Evolutionary conservation across 1,140 invertebrate genomes (phyloP), one percentile per base, ranked within the genome.

Genomic region (Pantala flavescens): DNA sequence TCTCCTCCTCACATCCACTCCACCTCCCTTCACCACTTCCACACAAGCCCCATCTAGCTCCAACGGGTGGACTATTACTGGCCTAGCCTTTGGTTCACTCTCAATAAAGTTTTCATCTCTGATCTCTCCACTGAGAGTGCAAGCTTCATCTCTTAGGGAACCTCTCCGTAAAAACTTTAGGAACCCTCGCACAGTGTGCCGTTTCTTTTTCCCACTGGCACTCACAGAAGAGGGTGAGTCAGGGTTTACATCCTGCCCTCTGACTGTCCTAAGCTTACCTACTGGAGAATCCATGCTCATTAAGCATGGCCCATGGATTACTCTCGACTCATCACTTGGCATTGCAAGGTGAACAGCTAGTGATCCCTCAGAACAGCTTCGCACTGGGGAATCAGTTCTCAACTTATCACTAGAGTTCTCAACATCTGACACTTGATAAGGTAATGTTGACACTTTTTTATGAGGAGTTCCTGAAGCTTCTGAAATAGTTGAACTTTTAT

Each of bases 31-130:
- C 55, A 93, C 85, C 1, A 93, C 91, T 79, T 94, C 90, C 0
- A 93, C 91, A 76, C 81, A 81, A 2, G 89, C 88, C 14, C 90
- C 90, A 81, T 94, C 93, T 21, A 95, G 85, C 78, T 96, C 93
- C 73, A 92, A 83, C 16, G 93, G 93, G 86, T 96, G 93, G 77
- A 95, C 93, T 72, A 96, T 96, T 70, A 94, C 91, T 12, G 93
- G 83, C 23, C 91, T 63, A 16, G 49, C n/a, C n/a, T 63, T 63
- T 16, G 49, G 49, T 63, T 63, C 49, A 63, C 49, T 63, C 16
- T 63, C 49, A 16, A 3, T 21, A 19, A 21, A 63, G 16, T 19
- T 21, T 1, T 63, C 49, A 63, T 63, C 49, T 12, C 49, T 63
- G 12, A 1, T 63, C 49, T 63, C 49, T 19, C 14, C 14, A 19